Conservation (phyloP, 2,888 invertebrate species). For the Drosophila tanythrix region DNA sequence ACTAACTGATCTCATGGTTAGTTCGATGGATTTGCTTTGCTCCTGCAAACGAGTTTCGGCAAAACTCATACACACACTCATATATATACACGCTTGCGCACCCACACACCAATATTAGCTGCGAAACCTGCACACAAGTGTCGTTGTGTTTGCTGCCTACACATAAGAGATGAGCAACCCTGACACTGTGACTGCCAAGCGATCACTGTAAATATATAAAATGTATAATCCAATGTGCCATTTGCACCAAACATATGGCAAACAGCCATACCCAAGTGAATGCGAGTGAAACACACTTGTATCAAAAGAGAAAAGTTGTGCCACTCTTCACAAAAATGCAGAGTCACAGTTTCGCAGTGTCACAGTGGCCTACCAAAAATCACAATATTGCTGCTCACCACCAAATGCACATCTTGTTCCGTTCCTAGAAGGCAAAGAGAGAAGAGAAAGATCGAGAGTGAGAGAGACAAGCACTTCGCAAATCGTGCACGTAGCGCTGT, state of each 20-base stretch:
- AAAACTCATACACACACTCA: conserved; percentile 15
- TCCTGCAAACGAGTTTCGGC: conserved; percentile 62
- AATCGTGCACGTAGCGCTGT: conserved; percentile 39
- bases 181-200: neutral
- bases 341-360: conserved; percentile 8
- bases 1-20: conserved; percentile 49
- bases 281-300: neutral
- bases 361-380: conserved; percentile 7
- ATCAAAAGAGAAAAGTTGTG: neutral
- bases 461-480: conserved; percentile 41
- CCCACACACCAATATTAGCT: conserved; percentile 44
- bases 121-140: conserved; percentile 49
- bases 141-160: conserved; percentile 7
- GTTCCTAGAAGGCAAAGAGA: conserved; percentile 50
- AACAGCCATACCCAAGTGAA: neutral
- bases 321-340: neutral
- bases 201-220: too few relatives aligned
- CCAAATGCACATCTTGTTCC: conserved; percentile 38
- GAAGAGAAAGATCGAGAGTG: neutral
- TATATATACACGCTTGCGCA: conserved; percentile 16
- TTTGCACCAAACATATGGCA: neutral
- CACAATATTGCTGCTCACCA: conserved; percentile 21
- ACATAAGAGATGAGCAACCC: conserved; percentile 40
- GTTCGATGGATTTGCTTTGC: conserved; percentile 2
- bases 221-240: neutral